phyloP scores from a whole-genome alignment of 2,888 invertebrate genomes.

The Parnassius apollo region DNA sequence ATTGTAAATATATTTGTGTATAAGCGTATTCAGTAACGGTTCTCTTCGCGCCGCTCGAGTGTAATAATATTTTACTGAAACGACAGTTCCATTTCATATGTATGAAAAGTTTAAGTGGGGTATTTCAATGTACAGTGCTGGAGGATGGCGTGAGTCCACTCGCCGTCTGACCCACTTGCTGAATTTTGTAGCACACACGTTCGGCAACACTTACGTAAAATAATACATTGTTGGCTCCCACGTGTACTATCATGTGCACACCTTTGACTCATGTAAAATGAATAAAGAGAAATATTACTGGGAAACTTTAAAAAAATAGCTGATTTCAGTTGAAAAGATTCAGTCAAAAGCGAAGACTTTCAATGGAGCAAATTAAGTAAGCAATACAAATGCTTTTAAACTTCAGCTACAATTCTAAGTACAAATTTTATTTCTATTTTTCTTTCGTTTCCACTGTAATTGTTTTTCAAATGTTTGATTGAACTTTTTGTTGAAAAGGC shows the following conservation, averaged over 20 bases:
- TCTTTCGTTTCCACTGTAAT: slow-evolving; percentile 10
- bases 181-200: neutral
- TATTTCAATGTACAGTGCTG: too few species aligned
- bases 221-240: too few species aligned
- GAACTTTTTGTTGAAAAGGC: slow-evolving; percentile 11
- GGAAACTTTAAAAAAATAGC: too few species aligned
- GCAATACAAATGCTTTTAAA: slow-evolving; percentile 17
- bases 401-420: neutral
- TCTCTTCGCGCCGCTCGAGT: neutral
- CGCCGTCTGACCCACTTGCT: neutral
- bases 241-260: neutral
- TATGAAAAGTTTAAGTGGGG: slow-evolving; percentile 9
- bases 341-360: slow-evolving; percentile 4
- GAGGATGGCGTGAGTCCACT: neutral
- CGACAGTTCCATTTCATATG: slow-evolving; percentile 9
- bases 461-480: slow-evolving; percentile 21
- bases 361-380: slow-evolving; percentile 11
- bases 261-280: neutral
- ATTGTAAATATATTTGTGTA: neutral
- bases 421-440: slow-evolving; percentile 11
- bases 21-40: neutral
- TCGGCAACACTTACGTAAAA: too few species aligned
- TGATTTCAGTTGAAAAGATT: neutral
- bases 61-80: neutral
- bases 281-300: too few species aligned